phyloP scores from a whole-genome alignment of 2,113 vertebrate species.

The Chrysochloris asiatica region DNA sequence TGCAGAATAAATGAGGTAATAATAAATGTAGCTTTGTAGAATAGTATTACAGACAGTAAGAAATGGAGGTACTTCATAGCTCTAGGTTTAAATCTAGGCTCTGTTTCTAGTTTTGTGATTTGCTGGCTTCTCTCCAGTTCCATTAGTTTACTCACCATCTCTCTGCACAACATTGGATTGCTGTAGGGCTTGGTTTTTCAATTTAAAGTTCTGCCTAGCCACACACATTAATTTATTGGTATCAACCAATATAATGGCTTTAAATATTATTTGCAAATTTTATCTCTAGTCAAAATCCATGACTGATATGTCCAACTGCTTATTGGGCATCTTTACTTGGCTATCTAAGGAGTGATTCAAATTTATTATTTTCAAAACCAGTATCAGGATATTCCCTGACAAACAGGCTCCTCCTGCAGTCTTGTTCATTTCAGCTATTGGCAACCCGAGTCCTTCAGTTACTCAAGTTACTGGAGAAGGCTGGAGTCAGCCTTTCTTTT shows the following conservation, averaged over 20 bases:
- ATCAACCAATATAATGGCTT: background rate
- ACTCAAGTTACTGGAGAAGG: background rate
- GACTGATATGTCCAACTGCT: background rate
- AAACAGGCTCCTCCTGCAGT: background rate
- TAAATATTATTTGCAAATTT: background rate
- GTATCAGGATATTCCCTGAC: background rate
- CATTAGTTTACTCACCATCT: background rate
- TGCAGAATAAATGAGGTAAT: background rate
- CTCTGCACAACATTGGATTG: background rate
- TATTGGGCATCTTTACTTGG: background rate
- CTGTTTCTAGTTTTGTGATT: background rate
- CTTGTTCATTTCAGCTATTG: background rate
- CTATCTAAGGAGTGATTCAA: background rate
- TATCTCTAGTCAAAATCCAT: background rate
- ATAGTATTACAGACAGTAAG: background rate
- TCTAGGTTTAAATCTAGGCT: background rate
- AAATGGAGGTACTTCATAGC: background rate
- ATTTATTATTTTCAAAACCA: background rate
- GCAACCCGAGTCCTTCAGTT: background rate
- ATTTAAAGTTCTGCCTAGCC: background rate
- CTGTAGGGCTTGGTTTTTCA: background rate
- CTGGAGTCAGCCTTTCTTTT: background rate
- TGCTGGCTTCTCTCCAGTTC: background rate
- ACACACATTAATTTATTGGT: background rate
- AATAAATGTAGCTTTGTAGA: background rate